Evolutionary conservation across 1,140 invertebrate genomes (phyloP).

Genomic region (Aphidius ervi): DNA sequence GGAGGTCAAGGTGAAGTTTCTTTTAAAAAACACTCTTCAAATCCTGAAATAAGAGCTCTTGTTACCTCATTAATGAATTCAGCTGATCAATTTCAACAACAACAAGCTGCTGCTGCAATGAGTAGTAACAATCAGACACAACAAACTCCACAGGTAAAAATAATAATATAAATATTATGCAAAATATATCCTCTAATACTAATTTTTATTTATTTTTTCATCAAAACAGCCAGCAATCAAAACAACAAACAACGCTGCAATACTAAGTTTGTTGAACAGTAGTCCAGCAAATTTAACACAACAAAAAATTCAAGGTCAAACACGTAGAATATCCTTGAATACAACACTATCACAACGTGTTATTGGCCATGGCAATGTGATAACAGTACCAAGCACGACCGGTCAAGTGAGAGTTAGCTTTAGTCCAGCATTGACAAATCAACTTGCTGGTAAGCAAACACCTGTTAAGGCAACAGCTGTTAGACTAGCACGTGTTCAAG

Average conservation of each 20-base stretch:
- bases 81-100: slow-evolving; percentile 71
- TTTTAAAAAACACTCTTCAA: slow-evolving; percentile 62
- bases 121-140: slow-evolving; percentile 24
- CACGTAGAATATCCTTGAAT: slow-evolving; percentile 46
- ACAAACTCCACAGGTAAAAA: slow-evolving; percentile 44
- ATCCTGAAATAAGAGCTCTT: slow-evolving; percentile 70
- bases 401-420: slow-evolving; percentile 50
- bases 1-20: slow-evolving; percentile 53
- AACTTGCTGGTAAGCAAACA: slow-evolving; percentile 45
- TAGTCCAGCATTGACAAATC: slow-evolving; percentile 44
- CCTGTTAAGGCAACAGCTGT: slow-evolving; percentile 50
- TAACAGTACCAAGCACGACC: slow-evolving; percentile 48
- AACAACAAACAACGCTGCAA: slow-evolving; percentile 60
- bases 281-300: slow-evolving; percentile 59
- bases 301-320: slow-evolving; percentile 39
- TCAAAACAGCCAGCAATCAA: slow-evolving; percentile 52
- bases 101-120: slow-evolving; percentile 53
- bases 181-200: slow-evolving; percentile 30
- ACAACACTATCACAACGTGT: slow-evolving; percentile 45
- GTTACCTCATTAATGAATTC: slow-evolving; percentile 76
- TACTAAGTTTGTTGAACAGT: slow-evolving; percentile 69
- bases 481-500: slow-evolving; percentile 47
- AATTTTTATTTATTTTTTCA: slow-evolving; percentile 17
- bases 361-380: slow-evolving; percentile 49
- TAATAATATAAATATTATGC: slow-evolving; percentile 29